Evolutionary conservation across 1,140 invertebrate species (phyloP).

Genomic region (Antheraea pernyi): DNA sequence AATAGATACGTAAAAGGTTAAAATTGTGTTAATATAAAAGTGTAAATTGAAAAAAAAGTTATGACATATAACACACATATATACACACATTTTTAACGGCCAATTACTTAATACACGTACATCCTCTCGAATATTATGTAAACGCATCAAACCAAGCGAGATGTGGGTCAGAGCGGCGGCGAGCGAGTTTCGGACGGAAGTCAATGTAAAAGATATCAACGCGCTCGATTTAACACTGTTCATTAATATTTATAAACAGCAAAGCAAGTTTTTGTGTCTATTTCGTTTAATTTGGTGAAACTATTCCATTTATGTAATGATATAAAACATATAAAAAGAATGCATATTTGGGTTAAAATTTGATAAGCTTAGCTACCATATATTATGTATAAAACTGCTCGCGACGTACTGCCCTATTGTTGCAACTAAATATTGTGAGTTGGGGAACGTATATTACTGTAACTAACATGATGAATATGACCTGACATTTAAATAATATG

Average conservation of each 20-base stretch:
- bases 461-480: no score
- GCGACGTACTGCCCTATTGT: no score
- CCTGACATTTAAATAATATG: no score
- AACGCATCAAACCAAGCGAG: slow-evolving; percentile 12
- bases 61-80: not conserved
- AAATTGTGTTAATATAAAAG: not conserved
- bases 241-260: not conserved
- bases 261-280: not conserved
- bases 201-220: slow-evolving; percentile 24
- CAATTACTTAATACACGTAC: slow-evolving; percentile 15
- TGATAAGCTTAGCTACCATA: no score
- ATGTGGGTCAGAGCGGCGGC: slow-evolving; percentile 18
- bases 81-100: slow-evolving; percentile 8
- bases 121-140: slow-evolving; percentile 21
- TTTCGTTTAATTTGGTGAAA: not conserved
- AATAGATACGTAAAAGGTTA: not conserved
- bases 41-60: not conserved
- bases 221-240: slow-evolving; percentile 9
- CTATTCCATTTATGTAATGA: not conserved
- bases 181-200: slow-evolving; percentile 21
- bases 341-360: no score
- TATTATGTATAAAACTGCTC: no score
- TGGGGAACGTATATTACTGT: no score
- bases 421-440: no score
- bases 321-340: no score